Conservation (phyloP, 2,888 invertebrate genomes). For the Nymphalis polychloros region DNA sequence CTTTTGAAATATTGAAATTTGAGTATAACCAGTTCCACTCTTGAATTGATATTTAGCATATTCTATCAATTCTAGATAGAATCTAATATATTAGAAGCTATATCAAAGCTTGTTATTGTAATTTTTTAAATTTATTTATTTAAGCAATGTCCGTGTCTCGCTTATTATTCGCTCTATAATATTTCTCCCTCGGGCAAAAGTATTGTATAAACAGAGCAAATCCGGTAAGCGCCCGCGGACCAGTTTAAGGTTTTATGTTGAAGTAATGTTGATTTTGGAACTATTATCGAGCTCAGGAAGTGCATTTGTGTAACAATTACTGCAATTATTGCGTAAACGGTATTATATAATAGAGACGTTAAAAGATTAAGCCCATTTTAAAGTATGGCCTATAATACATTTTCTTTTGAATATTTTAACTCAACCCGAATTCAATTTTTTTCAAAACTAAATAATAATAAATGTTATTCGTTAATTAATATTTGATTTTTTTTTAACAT, state of each 20-base stretch:
- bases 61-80: too few relatives aligned
- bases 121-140: too few relatives aligned
- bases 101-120: too few relatives aligned
- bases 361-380: neutral
- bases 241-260: slow-evolving; percentile 32
- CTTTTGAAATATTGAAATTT: too few relatives aligned
- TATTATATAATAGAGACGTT: neutral
- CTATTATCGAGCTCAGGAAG: slow-evolving; percentile 32
- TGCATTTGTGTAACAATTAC: slow-evolving; percentile 30
- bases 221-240: slow-evolving; percentile 57
- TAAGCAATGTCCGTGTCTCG: slow-evolving; percentile 23
- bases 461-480: neutral
- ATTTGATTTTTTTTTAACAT: neutral
- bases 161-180: slow-evolving; percentile 42
- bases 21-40: too few relatives aligned
- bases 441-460: neutral
- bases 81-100: too few relatives aligned
- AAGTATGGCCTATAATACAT: neutral
- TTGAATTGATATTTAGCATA: too few relatives aligned
- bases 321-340: slow-evolving; percentile 16
- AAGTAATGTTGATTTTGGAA: slow-evolving; percentile 31
- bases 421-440: neutral
- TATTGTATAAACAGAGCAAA: slow-evolving; percentile 74
- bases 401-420: neutral
- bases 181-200: slow-evolving; percentile 53